Evolutionary conservation across 2,888 invertebrate species (phyloP).

Genomic region (Nemurella pictetii): DNA sequence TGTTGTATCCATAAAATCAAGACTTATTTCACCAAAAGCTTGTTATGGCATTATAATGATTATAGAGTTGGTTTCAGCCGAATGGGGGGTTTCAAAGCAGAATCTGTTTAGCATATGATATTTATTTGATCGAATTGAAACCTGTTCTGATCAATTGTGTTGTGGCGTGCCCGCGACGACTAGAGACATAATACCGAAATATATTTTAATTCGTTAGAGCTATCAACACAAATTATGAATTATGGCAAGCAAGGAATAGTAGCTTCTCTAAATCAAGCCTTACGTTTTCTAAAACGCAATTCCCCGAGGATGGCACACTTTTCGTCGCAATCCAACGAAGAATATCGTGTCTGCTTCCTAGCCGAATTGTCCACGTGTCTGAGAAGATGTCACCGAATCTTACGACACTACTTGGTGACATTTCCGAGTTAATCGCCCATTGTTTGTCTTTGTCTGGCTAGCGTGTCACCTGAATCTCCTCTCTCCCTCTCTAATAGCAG

Average conservation of each 20-base stretch:
- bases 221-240: not conserved
- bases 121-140: conserved; percentile 18
- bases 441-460: not conserved
- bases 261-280: not conserved
- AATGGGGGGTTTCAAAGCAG: not conserved
- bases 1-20: conserved; percentile 14
- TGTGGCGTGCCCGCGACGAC: not conserved
- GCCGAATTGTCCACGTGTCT: not conserved
- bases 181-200: conserved; percentile 1
- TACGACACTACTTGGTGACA: not conserved
- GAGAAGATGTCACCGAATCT: not conserved
- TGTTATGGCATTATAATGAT: conserved; percentile 4
- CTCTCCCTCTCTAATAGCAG: not conserved
- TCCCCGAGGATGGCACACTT: not conserved
- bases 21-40: conserved; percentile 5
- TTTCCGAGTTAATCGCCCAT: not conserved
- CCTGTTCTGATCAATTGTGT: conserved; percentile 11
- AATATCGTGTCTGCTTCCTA: not conserved
- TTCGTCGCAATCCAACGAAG: not conserved
- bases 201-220: not conserved
- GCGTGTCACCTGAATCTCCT: not conserved
- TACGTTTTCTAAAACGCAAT: not conserved
- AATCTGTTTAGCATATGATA: not conserved
- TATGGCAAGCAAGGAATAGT: not conserved
- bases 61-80: not conserved